Evolutionary conservation across 2,797 vertebrate genomes (phyloP).

Genomic region (Danio aesculapii): DNA sequence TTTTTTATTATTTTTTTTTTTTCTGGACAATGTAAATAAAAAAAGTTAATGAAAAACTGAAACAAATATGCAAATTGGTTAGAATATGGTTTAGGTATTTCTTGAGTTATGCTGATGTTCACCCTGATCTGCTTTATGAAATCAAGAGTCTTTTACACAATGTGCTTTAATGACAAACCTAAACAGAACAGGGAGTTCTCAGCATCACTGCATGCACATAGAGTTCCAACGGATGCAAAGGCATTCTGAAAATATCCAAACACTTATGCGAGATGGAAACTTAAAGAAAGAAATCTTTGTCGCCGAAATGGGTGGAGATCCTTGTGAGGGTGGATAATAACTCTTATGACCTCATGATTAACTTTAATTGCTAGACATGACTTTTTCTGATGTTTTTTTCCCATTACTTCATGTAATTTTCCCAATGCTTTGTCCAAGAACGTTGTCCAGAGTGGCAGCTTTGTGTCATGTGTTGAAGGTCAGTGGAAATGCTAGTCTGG

Average conservation of each 20-base stretch:
- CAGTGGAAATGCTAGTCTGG: constrained; percentile 59
- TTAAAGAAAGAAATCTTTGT: constrained; percentile 10
- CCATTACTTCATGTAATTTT: constrained; percentile 2
- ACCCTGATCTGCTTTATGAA: background rate
- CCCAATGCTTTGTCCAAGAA: constrained; percentile 18
- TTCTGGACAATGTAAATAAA: background rate
- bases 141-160: background rate
- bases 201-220: background rate
- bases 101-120: background rate
- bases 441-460: constrained; percentile 42
- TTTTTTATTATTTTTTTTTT: no score
- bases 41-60: no score
- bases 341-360: constrained; percentile 18
- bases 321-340: constrained; percentile 18
- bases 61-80: background rate
- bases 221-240: constrained; percentile 11
- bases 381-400: constrained; percentile 5
- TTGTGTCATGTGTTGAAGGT: constrained; percentile 62
- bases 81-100: background rate
- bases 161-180: background rate
- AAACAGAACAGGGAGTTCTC: background rate
- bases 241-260: background rate
- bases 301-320: constrained; percentile 9
- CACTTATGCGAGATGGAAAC: background rate
- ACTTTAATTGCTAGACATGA: constrained; percentile 1